Conservation (phyloP, 2,888 invertebrate genomes). For the Amphipoea oculea region DNA sequence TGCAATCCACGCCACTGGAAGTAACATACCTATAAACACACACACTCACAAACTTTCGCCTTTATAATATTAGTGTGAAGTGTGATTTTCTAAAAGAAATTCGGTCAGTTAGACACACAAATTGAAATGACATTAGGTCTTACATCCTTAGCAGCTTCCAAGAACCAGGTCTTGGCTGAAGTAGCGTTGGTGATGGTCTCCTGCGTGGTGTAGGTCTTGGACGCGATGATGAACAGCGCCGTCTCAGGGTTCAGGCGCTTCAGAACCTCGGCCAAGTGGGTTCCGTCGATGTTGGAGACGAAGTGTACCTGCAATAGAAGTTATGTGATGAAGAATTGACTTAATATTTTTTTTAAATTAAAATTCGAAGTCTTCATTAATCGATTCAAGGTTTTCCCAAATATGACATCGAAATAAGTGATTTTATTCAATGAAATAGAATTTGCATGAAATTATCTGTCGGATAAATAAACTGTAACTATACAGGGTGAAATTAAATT, state of each 20-base stretch:
- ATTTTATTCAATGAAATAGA: not conserved
- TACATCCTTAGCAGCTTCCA: slow-evolving; percentile 96
- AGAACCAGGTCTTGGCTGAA: slow-evolving; percentile 99
- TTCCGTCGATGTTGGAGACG: slow-evolving; percentile 99
- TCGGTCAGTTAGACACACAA: not conserved
- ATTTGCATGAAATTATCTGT: not conserved
- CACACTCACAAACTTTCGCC: too few species aligned
- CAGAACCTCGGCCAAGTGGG: slow-evolving; percentile 98
- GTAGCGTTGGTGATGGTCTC: slow-evolving; percentile 99
- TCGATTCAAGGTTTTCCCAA: not conserved
- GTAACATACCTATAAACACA: too few species aligned
- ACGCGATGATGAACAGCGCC: slow-evolving; percentile 99
- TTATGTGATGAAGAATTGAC: not conserved
- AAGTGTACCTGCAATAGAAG: slow-evolving; percentile 93
- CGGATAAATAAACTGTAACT: not conserved
- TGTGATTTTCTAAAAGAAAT: not conserved
- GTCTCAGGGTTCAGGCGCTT: slow-evolving; percentile 98
- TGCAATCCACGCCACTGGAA: too few species aligned
- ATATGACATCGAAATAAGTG: not conserved
- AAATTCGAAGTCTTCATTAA: not conserved
- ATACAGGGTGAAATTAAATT: too few species aligned
- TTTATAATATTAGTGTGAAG: too few species aligned
- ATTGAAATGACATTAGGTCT: slow-evolving; percentile 72
- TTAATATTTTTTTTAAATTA: not conserved
- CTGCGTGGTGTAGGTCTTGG: slow-evolving; percentile 99